Base-by-base conservation (phyloP, 2,797 vertebrate genomes). In the Apogon hyalosoma region DNA sequence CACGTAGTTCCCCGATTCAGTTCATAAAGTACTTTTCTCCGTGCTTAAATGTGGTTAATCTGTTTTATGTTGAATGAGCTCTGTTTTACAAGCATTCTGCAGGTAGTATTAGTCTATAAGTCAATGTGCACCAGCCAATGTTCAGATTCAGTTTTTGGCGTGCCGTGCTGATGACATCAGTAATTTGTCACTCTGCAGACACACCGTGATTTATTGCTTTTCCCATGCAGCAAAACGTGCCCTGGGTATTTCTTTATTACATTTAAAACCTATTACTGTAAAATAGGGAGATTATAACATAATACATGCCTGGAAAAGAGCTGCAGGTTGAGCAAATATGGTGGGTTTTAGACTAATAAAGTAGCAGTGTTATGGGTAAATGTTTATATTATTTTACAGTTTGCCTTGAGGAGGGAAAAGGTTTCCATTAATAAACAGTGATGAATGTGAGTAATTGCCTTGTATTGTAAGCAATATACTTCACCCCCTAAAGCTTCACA, bases 381-480 rank as follows among this genome's bases (percentile, higher is more conserved):
- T 91, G 87, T 89, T 91, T 87, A 88, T 84, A 87, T 89, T 88
- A 85, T 83, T 88, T 91, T 82, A 91, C 70, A 77, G 72, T 82
- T 87, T 56, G 84, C 81, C 87, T 88, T 77, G 72, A 86, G 87
- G 76, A 79, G 83, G 82, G 78, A 64, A 84, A 82, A 69, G 31
- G 67, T 85, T 92, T 87, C 87, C 87, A 90, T 79, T 82, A 82
- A 81, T 81, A 86, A 85, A 73, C 55, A 48, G 69, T 89, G 86
- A 89, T 89, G 75, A 80, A 91, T 91, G 79, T 76, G 67, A 75
- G 80, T 86, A 89, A 92, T 90, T 87, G 87, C 58, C 59, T 67
- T 77, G 79, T 82, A 87, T 85, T 85, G 78, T 86, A 82, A 84
- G 71, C 66, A 65, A 76, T 83, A 79, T 75, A 78, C 40, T 70